phyloP scores from a whole-genome alignment of 92 coral and sea anemone genomes.

The Meandrina meandrites region DNA sequence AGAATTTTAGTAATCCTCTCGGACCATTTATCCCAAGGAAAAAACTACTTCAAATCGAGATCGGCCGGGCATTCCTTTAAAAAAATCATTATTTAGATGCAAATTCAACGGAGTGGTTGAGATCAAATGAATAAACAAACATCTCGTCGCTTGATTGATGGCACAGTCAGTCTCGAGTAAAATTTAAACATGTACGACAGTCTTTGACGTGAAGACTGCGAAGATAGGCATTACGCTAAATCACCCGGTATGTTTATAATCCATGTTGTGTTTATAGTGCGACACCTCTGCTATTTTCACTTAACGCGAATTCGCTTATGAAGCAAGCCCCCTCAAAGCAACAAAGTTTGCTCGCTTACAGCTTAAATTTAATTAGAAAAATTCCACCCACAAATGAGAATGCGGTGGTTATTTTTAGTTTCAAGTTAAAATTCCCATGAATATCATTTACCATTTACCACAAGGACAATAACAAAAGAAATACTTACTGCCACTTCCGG shows the following conservation, averaged over 20 bases:
- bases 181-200: background rate
- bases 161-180: background rate
- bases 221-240: background rate
- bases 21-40: background rate
- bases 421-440: conserved; percentile 37
- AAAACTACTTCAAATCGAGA: background rate
- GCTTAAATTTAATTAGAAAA: conserved; percentile 25
- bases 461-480: conserved; percentile 20
- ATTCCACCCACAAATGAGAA: conserved; percentile 21
- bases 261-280: conserved; percentile 5
- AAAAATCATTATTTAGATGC: background rate
- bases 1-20: background rate
- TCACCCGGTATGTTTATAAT: background rate
- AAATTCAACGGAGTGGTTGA: background rate
- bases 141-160: background rate
- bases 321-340: background rate
- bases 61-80: background rate
- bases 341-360: background rate
- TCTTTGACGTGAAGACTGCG: conserved; percentile 11
- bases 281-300: conserved; percentile 26
- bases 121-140: background rate
- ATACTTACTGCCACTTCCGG: conserved; percentile 54
- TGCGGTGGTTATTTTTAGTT: background rate
- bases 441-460: conserved; percentile 13
- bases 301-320: conserved; percentile 22